Evolutionary conservation across 2,113 vertebrate species (phyloP).

Genomic region (Xiphophorus hellerii): DNA sequence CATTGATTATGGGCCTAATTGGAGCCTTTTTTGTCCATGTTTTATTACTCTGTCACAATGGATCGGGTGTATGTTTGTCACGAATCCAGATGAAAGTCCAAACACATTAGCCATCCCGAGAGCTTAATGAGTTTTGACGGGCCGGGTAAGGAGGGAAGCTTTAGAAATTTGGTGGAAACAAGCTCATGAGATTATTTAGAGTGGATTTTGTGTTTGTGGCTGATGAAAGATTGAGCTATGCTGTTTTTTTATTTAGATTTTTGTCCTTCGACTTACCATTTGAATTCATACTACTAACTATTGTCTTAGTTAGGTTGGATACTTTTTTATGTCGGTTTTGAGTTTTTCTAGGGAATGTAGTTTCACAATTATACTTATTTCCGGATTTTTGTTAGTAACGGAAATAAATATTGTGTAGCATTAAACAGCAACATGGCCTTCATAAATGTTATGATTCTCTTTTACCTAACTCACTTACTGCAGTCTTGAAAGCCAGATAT

Average conservation of each 20-base stretch:
- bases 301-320: constrained; percentile 2
- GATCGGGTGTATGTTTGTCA: constrained; percentile 71
- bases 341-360: neutral
- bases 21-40: constrained; percentile 53
- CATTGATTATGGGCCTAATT: constrained; percentile 71
- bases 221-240: constrained; percentile 41
- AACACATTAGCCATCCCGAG: constrained; percentile 55
- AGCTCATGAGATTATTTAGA: constrained; percentile 33
- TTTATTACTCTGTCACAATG: constrained; percentile 80
- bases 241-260: constrained; percentile 43
- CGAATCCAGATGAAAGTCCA: constrained; percentile 55
- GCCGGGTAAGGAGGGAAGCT: constrained; percentile 36
- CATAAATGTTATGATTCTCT: neutral
- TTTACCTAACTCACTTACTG: neutral
- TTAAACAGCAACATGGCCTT: neutral
- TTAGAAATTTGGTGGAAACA: constrained; percentile 34
- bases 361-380: neutral
- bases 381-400: neutral
- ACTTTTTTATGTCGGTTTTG: neutral
- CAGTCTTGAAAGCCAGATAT: too few species aligned
- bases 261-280: constrained; percentile 29
- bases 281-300: constrained; percentile 4
- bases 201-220: constrained; percentile 28
- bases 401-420: neutral
- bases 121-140: constrained; percentile 67